Conservation (phyloP, 2,113 vertebrate genomes). For the Heteronetta atricapilla region DNA sequence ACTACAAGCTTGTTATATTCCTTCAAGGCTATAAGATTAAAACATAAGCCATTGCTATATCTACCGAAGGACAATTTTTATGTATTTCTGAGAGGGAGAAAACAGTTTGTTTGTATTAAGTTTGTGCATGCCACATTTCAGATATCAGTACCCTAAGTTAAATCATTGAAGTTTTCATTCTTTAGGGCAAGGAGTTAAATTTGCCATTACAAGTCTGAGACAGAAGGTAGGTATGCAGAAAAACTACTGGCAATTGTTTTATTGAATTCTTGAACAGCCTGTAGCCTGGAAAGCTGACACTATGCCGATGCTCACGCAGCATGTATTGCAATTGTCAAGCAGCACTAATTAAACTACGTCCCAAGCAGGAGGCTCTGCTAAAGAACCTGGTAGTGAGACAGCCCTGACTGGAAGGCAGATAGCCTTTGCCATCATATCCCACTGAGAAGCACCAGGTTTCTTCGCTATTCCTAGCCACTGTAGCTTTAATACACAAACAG, state of each 20-base stretch:
- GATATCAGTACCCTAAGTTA: not conserved
- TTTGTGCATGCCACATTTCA: not conserved
- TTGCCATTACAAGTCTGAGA: not conserved
- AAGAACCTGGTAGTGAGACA: not conserved
- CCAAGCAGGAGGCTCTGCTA: not conserved
- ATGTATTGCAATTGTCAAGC: not conserved
- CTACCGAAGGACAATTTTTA: not conserved
- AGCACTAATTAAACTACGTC: not conserved
- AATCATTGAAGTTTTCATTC: not conserved
- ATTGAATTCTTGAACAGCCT: not conserved
- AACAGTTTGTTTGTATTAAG: not conserved
- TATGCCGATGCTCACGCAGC: not conserved
- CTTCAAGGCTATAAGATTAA: not conserved
- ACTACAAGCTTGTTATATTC: not conserved
- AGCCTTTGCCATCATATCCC: accelerated
- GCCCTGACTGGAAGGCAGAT: not conserved
- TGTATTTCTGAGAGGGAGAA: not conserved
- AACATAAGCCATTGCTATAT: not conserved
- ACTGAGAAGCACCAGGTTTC: not conserved
- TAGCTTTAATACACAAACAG: not conserved
- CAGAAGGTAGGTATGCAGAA: not conserved
- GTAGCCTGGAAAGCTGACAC: not conserved
- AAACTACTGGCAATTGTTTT: not conserved
- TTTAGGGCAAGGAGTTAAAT: not conserved
- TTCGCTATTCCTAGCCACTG: not conserved